These are phyloP conservation scores for Synergus itoensis DNA, from an alignment of 2,888 invertebrate species.

Conservation along the genomic window DNA sequence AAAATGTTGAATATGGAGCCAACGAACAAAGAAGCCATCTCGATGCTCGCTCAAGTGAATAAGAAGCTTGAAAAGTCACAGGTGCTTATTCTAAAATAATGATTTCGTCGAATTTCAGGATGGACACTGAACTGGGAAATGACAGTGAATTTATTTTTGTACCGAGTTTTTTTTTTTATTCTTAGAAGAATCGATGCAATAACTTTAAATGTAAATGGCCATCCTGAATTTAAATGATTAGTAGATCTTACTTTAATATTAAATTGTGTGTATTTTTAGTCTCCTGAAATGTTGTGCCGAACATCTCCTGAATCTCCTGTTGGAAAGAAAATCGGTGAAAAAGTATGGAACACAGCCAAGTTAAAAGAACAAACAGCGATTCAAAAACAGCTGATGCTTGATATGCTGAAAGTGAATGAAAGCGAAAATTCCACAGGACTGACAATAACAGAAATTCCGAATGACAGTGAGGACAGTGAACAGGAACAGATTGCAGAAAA, in stretches of 20 bases:
- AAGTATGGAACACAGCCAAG: slow-evolving; percentile 49
- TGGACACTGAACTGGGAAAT: neutral
- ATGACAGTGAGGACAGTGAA: slow-evolving; percentile 11
- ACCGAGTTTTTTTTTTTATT: neutral
- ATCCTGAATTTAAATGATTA: neutral
- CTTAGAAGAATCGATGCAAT: no score
- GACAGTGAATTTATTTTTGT: neutral
- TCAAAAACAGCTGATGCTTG: slow-evolving; percentile 36
- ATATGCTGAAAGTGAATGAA: slow-evolving; percentile 43
- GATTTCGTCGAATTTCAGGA: neutral
- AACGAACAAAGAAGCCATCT: slow-evolving; percentile 85
- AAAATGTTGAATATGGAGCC: slow-evolving; percentile 89
- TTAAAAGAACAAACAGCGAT: slow-evolving; percentile 37
- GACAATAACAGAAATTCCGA: slow-evolving; percentile 46
- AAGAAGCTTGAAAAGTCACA: slow-evolving; percentile 80
- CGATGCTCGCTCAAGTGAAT: slow-evolving; percentile 81
- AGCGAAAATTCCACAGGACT: slow-evolving; percentile 39
- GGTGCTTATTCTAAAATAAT: slow-evolving; percentile 69
- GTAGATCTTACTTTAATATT: neutral
- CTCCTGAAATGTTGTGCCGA: neutral
- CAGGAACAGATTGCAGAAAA: slow-evolving; percentile 41
- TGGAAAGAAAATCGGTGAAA: slow-evolving; percentile 60
- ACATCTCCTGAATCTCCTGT: slow-evolving; percentile 43
- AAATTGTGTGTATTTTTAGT: neutral
- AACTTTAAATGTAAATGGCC: neutral